Evolutionary conservation across 2,888 invertebrate genomes (phyloP).

Genomic region (Eristalis arbustorum): DNA sequence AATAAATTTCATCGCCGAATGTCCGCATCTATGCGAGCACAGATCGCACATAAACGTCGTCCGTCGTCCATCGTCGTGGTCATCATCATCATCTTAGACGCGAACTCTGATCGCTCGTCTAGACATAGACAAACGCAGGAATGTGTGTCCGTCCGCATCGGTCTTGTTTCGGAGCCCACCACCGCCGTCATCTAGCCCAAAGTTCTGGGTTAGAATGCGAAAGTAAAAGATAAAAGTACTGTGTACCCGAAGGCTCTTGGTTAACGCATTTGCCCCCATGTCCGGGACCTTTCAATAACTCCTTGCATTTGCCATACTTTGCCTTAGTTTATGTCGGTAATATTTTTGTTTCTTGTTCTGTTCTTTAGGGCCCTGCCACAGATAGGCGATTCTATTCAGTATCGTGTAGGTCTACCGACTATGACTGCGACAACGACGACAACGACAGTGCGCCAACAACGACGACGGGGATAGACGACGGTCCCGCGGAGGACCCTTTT

Average conservation of each 20-base stretch:
- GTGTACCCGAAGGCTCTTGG: constrained; percentile 33
- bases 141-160: constrained; percentile 51
- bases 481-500: constrained; percentile 42
- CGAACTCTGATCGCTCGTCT: constrained; percentile 66
- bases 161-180: constrained; percentile 43
- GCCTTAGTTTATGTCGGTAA: constrained; percentile 63
- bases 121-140: constrained; percentile 59
- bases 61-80: constrained; percentile 4
- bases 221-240: constrained; percentile 45
- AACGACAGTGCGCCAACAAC: neutral
- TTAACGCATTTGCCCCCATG: constrained; percentile 68
- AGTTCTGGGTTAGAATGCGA: constrained; percentile 69
- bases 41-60: constrained; percentile 52
- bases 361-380: constrained; percentile 1
- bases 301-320: constrained; percentile 64
- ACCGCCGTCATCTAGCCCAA: constrained; percentile 15
- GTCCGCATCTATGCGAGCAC: constrained; percentile 31
- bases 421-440: neutral
- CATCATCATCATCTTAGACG: constrained; percentile 58
- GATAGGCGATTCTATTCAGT: constrained; percentile 24
- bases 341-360: constrained; percentile 64
- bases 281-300: constrained; percentile 69
- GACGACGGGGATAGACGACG: constrained; percentile 30
- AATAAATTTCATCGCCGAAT: constrained; percentile 61
- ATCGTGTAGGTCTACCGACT: constrained; percentile 48